Evolutionary conservation across 2,113 vertebrate species (phyloP).

Genomic region (Rhinolophus ferrumequinum): DNA sequence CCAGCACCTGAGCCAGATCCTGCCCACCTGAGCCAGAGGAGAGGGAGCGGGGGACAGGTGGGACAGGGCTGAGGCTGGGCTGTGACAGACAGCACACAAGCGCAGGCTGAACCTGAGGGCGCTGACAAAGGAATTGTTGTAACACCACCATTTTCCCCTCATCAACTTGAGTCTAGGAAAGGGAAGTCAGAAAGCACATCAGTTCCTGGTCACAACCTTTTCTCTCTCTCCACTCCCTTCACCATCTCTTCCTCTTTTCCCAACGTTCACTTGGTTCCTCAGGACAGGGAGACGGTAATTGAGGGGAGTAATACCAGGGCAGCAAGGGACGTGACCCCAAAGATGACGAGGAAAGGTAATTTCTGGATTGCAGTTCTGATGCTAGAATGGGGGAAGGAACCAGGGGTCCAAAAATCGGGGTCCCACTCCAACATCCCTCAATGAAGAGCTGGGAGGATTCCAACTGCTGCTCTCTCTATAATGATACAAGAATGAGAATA

Average conservation of each 20-base stretch:
- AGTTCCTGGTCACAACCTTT: not conserved
- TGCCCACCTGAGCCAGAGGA: not conserved
- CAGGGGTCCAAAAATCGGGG: not conserved
- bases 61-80: not conserved
- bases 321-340: not conserved
- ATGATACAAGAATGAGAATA: not conserved
- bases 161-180: not conserved
- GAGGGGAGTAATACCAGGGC: not conserved
- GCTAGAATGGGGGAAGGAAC: not conserved
- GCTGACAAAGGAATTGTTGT: not conserved
- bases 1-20: not conserved
- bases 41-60: not conserved
- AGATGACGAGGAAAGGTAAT: not conserved
- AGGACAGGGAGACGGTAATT: not conserved
- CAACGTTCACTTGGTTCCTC: not conserved
- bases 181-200: constrained; percentile 37
- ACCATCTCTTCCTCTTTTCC: not conserved
- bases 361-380: not conserved
- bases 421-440: not conserved
- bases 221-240: not conserved
- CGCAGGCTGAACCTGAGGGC: not conserved
- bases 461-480: not conserved
- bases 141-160: not conserved
- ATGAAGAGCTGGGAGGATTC: not conserved
- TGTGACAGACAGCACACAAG: not conserved